Conservation (phyloP, 2,888 invertebrate genomes). For the Drosophila limbata region DNA sequence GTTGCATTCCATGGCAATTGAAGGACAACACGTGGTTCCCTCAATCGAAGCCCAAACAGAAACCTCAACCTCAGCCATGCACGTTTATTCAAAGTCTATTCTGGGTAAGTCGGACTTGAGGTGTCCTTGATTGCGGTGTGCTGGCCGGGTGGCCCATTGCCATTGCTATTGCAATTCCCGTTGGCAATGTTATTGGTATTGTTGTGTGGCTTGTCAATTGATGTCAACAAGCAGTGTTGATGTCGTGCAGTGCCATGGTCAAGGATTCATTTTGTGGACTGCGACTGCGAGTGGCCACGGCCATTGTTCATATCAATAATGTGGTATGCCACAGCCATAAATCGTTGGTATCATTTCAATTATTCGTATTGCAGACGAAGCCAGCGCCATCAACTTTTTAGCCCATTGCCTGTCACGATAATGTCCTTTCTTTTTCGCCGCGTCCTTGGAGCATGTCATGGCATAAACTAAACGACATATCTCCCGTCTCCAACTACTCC, state of each 20-base stretch:
- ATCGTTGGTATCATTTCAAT: constrained; percentile 57
- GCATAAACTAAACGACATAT: constrained; percentile 53
- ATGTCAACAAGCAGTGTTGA: constrained; percentile 56
- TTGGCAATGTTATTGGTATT: constrained; percentile 14
- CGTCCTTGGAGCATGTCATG: constrained; percentile 72
- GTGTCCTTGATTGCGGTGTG: constrained; percentile 38
- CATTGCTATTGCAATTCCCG: neutral
- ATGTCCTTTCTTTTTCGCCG: constrained; percentile 54
- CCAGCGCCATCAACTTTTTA: constrained; percentile 36
- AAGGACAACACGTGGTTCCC: constrained; percentile 66
- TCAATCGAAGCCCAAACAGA: neutral
- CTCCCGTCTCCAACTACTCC: constrained; percentile 11
- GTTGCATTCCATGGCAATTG: constrained; percentile 63
- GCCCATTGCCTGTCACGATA: constrained; percentile 59
- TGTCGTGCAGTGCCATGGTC: constrained; percentile 64
- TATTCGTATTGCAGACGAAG: constrained; percentile 14
- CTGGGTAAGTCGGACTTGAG: constrained; percentile 19
- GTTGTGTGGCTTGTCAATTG: constrained; percentile 63
- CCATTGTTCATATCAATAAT: constrained; percentile 35
- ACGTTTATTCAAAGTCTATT: constrained; percentile 21
- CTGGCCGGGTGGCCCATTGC: constrained; percentile 23
- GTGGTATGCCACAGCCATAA: constrained; percentile 29
- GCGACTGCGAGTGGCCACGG: constrained; percentile 9
- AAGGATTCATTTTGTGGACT: constrained; percentile 47
- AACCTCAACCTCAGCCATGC: constrained; percentile 16